These are phyloP conservation scores for Drosophila mulleri DNA, from an alignment of 2,888 invertebrate species.

Conservation along the genomic window DNA sequence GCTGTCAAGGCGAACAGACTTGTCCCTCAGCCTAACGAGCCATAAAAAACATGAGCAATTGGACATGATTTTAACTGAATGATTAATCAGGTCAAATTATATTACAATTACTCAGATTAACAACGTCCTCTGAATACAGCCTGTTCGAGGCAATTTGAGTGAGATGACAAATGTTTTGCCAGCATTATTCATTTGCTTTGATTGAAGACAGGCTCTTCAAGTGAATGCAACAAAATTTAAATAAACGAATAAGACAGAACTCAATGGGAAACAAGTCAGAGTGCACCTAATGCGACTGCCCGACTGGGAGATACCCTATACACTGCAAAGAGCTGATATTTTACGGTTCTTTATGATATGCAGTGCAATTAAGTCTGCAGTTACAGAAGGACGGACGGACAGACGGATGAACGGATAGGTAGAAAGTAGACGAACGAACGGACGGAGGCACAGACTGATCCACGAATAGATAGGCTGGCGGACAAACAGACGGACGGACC, in stretches of 20 bases:
- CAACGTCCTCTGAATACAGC: neutral
- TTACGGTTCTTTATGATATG: no score
- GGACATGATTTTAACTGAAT: neutral
- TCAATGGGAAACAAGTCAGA: no score
- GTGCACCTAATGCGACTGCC: neutral
- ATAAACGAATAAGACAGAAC: no score
- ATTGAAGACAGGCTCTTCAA: no score
- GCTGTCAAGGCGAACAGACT: neutral
- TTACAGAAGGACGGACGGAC: no score
- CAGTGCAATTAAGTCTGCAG: no score
- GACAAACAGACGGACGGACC: neutral
- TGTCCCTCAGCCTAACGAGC: neutral
- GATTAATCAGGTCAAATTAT: slow-evolving; percentile 1
- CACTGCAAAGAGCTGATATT: no score
- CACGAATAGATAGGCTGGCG: no score
- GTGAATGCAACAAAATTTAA: neutral
- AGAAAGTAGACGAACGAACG: no score
- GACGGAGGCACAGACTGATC: no score
- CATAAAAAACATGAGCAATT: slow-evolving; percentile 2
- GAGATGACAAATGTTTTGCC: neutral
- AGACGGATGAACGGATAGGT: no score
- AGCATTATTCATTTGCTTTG: neutral
- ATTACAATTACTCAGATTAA: neutral
- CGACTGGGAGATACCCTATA: no score
- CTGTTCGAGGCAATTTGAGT: neutral